These are phyloP conservation scores for Margarornis squamiger DNA, from an alignment of 2,797 vertebrate genomes.

Conservation along the genomic window DNA sequence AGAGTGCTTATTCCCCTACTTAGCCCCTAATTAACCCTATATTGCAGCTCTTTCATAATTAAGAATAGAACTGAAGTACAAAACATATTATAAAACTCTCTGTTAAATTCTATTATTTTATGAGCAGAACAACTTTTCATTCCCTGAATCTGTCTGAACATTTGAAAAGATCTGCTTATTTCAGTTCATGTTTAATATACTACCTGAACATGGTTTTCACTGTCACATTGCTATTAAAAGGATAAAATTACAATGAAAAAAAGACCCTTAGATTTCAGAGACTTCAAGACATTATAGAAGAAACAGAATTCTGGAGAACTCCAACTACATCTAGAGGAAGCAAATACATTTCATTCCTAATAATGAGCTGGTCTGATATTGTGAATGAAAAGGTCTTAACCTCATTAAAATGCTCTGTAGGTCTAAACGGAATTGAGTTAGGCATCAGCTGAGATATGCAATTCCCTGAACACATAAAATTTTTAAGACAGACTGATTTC, in stretches of 20 bases:
- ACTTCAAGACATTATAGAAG: neutral
- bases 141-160: neutral
- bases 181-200: neutral
- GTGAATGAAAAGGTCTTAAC: constrained; percentile 46
- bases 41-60: neutral
- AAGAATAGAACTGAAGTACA: neutral
- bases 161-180: neutral
- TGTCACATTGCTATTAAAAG: neutral
- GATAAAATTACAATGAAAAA: neutral
- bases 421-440: neutral
- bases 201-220: neutral
- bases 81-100: neutral
- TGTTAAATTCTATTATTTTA: neutral
- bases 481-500: constrained; percentile 33
- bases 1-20: neutral
- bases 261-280: neutral
- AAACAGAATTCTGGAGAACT: neutral
- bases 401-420: constrained; percentile 51
- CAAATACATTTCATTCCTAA: constrained; percentile 14
- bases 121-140: neutral
- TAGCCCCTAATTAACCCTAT: neutral
- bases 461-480: neutral
- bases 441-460: constrained; percentile 5
- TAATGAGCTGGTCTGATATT: neutral
- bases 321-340: constrained; percentile 31